Base-by-base conservation (phyloP, 2,113 vertebrate species). In the Petaurus breviceps region DNA sequence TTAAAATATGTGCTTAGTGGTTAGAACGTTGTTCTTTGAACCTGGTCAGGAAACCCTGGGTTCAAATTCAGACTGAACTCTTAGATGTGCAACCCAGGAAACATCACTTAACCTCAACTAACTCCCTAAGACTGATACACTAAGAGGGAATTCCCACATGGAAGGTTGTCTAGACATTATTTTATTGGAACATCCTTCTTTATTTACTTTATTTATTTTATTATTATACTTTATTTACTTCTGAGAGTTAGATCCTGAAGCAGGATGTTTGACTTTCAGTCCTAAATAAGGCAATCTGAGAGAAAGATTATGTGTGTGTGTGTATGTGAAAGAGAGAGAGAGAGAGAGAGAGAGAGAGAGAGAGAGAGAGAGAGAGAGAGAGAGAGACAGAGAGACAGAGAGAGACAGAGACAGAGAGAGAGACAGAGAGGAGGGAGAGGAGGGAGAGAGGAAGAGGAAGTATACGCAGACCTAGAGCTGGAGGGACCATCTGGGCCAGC, bases 221-320 rank as follows among this genome's bases (percentile, higher is more conserved):
- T n/a, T n/a, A n/a, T n/a, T n/a, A n/a, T n/a, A n/a, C n/a, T n/a
- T n/a, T n/a, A n/a, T n/a, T n/a, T n/a, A n/a, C n/a, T n/a, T 95
- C 51, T 43, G 90, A 91, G 94, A 68, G 91, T 51, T 50, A 91
- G 92, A 93, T 52, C 91, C 23, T 50, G 53, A 92, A 46, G 3
- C 6, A 31, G 8, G 46, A 91, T 3, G 11, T 10, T 31, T 28
- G 90, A 9, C 68, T 91, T 31, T 55, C 52, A 68, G 28, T 43
- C 51, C 52, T 52, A 2, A 43, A 89, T 49, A 43, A 90, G 77
- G 51, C 49, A 77, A 92, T 91, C 68, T 16, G 25, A 22, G 47
- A 91, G 90, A n/a, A 93, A 92, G 90, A 31, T n/a, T n/a, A n/a
- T 11, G 55, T 28, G 55, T 57, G 25, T 57, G 55, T 57, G 55